Conservation (phyloP, 1,140 invertebrate genomes). For the Drosophila repletoides region DNA sequence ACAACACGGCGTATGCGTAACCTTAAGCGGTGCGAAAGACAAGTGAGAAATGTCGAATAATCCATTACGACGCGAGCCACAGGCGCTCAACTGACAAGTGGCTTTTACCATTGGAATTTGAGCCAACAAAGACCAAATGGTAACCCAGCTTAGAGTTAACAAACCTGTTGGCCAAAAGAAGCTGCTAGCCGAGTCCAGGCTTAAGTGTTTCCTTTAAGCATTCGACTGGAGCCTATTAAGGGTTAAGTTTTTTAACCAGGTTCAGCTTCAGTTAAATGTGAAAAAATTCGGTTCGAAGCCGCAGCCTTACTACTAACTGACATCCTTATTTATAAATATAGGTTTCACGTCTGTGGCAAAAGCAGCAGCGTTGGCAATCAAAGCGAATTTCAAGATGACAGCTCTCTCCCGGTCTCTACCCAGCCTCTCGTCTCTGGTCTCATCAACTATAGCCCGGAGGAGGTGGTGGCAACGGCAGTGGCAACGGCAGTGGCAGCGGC, state of each 20-base stretch:
- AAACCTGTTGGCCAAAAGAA: slow-evolving; percentile 26
- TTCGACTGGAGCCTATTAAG: too few species aligned
- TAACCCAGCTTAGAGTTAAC: not conserved
- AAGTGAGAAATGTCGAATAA: slow-evolving; percentile 67
- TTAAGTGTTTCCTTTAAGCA: too few species aligned
- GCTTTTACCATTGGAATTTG: slow-evolving; percentile 24
- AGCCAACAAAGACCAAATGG: slow-evolving; percentile 1
- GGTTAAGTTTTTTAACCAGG: too few species aligned
- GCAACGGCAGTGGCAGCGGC: too few species aligned
- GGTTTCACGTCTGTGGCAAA: too few species aligned
- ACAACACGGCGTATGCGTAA: slow-evolving; percentile 47
- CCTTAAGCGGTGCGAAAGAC: slow-evolving; percentile 22
- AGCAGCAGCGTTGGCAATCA: slow-evolving; percentile 9
- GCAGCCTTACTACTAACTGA: too few species aligned
- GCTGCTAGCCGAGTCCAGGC: too few species aligned
- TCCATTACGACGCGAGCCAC: slow-evolving; percentile 40
- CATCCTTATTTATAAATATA: too few species aligned
- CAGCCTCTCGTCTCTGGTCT: slow-evolving; percentile 1
- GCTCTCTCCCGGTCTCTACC: not conserved
- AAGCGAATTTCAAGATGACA: not conserved
- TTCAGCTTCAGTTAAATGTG: too few species aligned
- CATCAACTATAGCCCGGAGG: slow-evolving; percentile 20
- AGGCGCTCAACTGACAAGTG: slow-evolving; percentile 15
- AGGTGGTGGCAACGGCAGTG: too few species aligned
- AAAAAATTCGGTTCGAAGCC: too few species aligned